These are phyloP conservation scores for Sphaerophoria taeniata DNA, from an alignment of 2,888 invertebrate species.

Conservation along the genomic window DNA sequence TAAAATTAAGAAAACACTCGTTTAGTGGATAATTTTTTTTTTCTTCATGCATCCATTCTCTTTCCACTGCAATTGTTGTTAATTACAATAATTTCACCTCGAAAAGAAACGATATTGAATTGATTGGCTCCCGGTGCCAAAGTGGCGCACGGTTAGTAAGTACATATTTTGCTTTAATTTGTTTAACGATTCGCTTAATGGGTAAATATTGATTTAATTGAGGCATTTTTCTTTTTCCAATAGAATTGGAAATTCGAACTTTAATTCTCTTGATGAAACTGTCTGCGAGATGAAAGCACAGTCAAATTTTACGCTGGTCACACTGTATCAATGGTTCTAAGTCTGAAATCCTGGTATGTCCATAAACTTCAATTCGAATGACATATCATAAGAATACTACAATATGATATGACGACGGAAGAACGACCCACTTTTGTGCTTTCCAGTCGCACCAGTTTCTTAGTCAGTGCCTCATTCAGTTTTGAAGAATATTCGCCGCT, in stretches of 20 bases:
- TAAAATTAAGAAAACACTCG: neutral
- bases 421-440: conserved; percentile 19
- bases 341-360: neutral
- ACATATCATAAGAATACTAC: conserved; percentile 3
- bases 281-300: too few species aligned
- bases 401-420: neutral
- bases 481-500: conserved; percentile 6
- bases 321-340: neutral
- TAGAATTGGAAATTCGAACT: too few species aligned
- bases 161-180: neutral
- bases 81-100: neutral
- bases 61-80: neutral
- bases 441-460: conserved; percentile 25
- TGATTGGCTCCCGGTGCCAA: neutral
- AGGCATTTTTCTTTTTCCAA: too few species aligned
- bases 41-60: neutral
- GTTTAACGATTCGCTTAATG: neutral
- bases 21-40: neutral
- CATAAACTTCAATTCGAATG: conserved; percentile 5
- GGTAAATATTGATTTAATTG: conserved; percentile 4
- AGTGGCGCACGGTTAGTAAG: neutral
- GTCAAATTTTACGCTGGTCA: neutral
- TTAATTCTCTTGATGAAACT: too few species aligned
- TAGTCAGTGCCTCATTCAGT: too few species aligned
- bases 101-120: neutral